A percentile compares a stretch with the other conserved stretches of the same genome.
These are phyloP conservation scores for Tetragonisca angustula DNA, from an alignment of 2,888 invertebrate genomes.

Conservation along the genomic window DNA sequence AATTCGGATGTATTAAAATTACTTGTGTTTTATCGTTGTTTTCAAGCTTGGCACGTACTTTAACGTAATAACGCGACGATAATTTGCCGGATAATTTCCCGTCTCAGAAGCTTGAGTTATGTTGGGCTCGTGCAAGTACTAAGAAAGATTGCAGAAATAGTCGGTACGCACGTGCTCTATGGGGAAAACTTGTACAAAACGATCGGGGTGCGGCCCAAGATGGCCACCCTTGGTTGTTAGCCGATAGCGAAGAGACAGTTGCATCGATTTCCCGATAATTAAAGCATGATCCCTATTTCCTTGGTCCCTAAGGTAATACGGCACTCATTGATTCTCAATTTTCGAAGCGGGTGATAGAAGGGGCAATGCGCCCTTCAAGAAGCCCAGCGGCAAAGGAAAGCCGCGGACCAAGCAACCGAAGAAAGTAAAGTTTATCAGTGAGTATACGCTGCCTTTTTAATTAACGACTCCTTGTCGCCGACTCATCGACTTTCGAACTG, in stretches of 20 bases:
- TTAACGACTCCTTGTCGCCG: constrained; percentile 16
- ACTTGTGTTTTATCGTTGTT: background rate
- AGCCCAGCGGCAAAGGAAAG: constrained; percentile 91
- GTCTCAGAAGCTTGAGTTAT: background rate
- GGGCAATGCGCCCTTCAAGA: constrained; percentile 90
- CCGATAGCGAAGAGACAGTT: constrained; percentile 59
- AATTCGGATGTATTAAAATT: background rate
- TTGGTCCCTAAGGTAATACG: constrained; percentile 42
- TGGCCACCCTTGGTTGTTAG: constrained; percentile 73
- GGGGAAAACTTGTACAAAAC: constrained; percentile 49
- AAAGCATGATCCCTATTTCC: constrained; percentile 55
- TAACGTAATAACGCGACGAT: background rate
- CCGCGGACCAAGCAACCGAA: constrained; percentile 94
- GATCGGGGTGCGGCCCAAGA: constrained; percentile 82
- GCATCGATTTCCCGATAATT: constrained; percentile 74
- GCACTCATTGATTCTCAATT: constrained; percentile 63
- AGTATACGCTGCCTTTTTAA: constrained; percentile 85
- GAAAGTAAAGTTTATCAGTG: constrained; percentile 96
- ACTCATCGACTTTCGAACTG: background rate
- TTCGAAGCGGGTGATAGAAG: constrained; percentile 77
- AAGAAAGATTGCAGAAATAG: constrained; percentile 12
- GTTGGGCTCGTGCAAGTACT: background rate
- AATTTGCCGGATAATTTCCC: background rate
- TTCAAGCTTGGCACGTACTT: background rate
- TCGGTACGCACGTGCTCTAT: constrained; percentile 60